A percentile compares a stretch with the other conserved stretches of the same genome.
phyloP scores from a whole-genome alignment of 2,113 vertebrate species.

The Taurulus bubalis region DNA sequence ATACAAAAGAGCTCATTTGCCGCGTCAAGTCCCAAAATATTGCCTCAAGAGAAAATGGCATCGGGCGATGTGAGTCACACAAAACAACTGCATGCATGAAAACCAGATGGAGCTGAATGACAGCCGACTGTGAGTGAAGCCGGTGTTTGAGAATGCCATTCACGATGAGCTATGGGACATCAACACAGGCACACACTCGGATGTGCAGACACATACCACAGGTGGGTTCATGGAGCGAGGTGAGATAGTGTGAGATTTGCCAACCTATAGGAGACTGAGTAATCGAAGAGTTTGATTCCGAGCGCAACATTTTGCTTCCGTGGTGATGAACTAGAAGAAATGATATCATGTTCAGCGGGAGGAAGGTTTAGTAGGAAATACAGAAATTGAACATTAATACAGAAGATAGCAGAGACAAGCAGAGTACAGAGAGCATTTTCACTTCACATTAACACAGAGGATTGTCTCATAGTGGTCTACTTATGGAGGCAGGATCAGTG shows the following conservation, averaged over 20 bases:
- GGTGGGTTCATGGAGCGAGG: slow-evolving; percentile 85
- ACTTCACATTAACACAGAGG: background rate
- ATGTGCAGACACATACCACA: slow-evolving; percentile 85
- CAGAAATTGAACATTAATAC: slow-evolving; percentile 51
- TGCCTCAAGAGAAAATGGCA: slow-evolving; percentile 26
- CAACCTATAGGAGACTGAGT: slow-evolving; percentile 99
- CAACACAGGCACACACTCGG: slow-evolving; percentile 74
- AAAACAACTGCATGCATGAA: slow-evolving; percentile 78
- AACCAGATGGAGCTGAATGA: slow-evolving; percentile 40
- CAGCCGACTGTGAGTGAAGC: slow-evolving; percentile 80
- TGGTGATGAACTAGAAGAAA: slow-evolving; percentile 99
- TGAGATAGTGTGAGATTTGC: slow-evolving; percentile 96
- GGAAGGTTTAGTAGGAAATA: slow-evolving; percentile 62
- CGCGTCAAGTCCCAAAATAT: slow-evolving; percentile 6
- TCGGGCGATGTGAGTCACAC: slow-evolving; percentile 48
- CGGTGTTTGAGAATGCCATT: slow-evolving; percentile 83
- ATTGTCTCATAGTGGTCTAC: background rate
- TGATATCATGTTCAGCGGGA: slow-evolving; percentile 89
- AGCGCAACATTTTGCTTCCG: slow-evolving; percentile 99
- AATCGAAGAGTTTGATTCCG: slow-evolving; percentile 99
- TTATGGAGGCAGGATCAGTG: background rate
- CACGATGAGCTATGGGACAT: slow-evolving; percentile 54
- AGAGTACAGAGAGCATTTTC: slow-evolving; percentile 17
- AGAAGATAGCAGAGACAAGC: slow-evolving; percentile 40
- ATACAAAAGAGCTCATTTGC: slow-evolving; percentile 9